phyloP scores from a whole-genome alignment of 2,113 vertebrate species.

The Castor canadensis region DNA sequence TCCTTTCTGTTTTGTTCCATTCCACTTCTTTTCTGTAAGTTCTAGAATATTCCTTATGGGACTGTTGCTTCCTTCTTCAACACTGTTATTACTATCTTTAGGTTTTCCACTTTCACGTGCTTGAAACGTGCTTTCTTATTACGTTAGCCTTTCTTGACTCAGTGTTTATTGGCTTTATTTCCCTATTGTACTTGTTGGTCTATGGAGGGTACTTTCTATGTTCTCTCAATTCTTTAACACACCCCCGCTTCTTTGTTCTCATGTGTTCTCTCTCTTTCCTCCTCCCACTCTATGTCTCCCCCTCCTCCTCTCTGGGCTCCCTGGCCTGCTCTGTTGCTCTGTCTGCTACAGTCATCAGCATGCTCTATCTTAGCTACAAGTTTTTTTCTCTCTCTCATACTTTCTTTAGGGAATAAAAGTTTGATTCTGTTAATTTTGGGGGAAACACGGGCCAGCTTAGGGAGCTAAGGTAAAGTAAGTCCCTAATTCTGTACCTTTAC shows the following conservation, averaged over 20 bases:
- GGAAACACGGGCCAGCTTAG: background rate
- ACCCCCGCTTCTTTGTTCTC: background rate
- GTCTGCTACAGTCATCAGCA: background rate
- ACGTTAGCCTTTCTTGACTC: background rate
- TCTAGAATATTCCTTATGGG: background rate
- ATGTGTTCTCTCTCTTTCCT: background rate
- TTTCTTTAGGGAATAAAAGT: background rate
- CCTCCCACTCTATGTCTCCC: background rate
- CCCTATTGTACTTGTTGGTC: background rate
- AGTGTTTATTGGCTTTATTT: background rate
- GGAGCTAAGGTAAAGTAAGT: background rate
- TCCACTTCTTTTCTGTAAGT: background rate
- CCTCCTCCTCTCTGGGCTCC: background rate
- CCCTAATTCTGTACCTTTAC: background rate
- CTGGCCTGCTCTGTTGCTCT: background rate
- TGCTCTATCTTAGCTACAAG: background rate
- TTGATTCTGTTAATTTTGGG: background rate
- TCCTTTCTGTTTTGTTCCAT: background rate
- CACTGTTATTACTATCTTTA: background rate
- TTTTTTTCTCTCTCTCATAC: background rate
- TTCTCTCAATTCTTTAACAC: background rate
- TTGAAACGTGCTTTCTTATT: background rate
- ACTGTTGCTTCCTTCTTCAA: background rate
- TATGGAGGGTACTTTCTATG: background rate
- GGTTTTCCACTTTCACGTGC: background rate